Base-by-base conservation (phyloP, 2,113 vertebrate genomes). In the Lasiurus borealis region DNA sequence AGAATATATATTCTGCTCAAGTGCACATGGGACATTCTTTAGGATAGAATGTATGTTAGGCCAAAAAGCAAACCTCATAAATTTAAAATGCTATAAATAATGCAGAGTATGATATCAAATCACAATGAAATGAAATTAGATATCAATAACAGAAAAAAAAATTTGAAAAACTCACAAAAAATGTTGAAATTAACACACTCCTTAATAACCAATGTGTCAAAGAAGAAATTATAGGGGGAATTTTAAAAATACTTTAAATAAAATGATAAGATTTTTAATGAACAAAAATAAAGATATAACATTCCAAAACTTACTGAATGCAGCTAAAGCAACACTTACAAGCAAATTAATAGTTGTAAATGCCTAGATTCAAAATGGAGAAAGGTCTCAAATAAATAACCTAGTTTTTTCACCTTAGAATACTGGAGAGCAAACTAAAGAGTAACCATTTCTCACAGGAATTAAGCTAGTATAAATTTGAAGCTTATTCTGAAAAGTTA, bases 401-500 rank as follows among this genome's bases (percentile, higher is more conserved):
- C 29, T 36, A 19, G 46, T 16, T 19, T 48, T 48, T 36, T 5
- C 5, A 36, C 5, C 25, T 88, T 44, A 13, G 62, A 54, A 64
- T 12, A 19, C 16, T 40, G 48, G 12, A 68, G 57, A 77, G 62
- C 31, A 76, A 59, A 83, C n/a, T 57, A 44, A 83, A 50, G 23
- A 88, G 57, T 68, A 77, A 84, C n/a, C 19, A 62, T 90, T 52
- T 90, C 40, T 62, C 29, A 85, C 13, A 15, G 19, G n/a, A 85
- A 84, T 78, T 27, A 71, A 69, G 59, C 18, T 72, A 71, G 21
- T 34, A 52, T 34, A 59, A 94, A 78, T 71, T 40, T 85, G 44
- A 85, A 64, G 19, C 19, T 62, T 46, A 72, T 71, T 90, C 44
- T 85, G 62, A 59, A 72, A 85, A 72, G n/a, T 62, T 90, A 90